Percentiles rank a stretch among this genome's conserved stretches.
Conservation (phyloP, 2,888 invertebrate species). For the Cremastinae sp. region DNA sequence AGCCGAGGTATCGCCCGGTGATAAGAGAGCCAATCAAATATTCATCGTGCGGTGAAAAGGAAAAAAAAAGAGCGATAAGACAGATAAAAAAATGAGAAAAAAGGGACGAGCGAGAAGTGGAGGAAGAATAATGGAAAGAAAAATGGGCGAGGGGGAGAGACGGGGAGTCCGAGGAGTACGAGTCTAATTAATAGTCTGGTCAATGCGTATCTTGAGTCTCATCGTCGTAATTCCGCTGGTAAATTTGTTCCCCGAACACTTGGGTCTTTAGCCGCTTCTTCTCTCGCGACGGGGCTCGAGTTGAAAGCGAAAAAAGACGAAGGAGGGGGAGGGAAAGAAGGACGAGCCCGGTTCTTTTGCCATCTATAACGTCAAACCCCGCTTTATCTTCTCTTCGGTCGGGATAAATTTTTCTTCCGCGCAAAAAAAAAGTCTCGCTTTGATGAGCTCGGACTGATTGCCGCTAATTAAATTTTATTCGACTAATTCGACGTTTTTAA, state of each 20-base stretch:
- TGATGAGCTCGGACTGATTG: conserved; percentile 61
- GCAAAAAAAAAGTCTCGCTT: conserved; percentile 7
- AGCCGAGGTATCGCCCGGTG: conserved; percentile 16
- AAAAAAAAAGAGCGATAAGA: conserved; percentile 10
- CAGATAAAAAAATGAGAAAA: too few relatives aligned
- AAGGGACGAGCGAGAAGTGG: too few relatives aligned
- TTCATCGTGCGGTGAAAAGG: conserved; percentile 46
- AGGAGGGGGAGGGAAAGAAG: neutral
- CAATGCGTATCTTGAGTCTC: conserved; percentile 38
- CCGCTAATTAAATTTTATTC: conserved; percentile 65
- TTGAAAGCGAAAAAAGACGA: conserved; percentile 4
- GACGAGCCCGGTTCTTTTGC: neutral
- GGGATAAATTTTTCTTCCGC: neutral
- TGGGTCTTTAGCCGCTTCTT: conserved; percentile 3
- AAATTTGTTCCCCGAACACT: conserved; percentile 32
- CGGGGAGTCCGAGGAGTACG: conserved; percentile 11
- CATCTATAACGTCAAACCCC: conserved; percentile 5
- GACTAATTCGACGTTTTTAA: conserved; percentile 50
- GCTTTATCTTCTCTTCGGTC: neutral
- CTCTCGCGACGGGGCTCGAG: conserved; percentile 1
- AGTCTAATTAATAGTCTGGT: conserved; percentile 51
- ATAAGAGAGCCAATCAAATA: conserved; percentile 57
- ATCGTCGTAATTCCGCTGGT: conserved; percentile 39
- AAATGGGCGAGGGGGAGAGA: conserved; percentile 4
- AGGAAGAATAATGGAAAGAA: neutral